A percentile compares a stretch with the other conserved stretches of the same genome.
Evolutionary conservation across 1,140 invertebrate species (phyloP).

Genomic region (Heliconius hermathena): DNA sequence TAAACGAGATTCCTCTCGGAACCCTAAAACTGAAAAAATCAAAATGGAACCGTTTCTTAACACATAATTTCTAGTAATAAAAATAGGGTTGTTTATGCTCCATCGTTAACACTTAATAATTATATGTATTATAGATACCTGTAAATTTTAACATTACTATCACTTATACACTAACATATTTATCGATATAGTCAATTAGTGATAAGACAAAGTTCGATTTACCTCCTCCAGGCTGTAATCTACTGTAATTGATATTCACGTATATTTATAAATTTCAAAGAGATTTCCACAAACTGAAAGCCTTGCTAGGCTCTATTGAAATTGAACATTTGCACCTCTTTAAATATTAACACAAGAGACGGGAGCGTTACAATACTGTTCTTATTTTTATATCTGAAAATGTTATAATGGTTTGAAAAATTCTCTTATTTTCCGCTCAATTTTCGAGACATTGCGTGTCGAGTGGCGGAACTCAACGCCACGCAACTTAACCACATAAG

Average conservation of each 20-base stretch:
- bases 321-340: not conserved
- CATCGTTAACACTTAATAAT: not conserved
- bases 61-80: too few relatives aligned
- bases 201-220: not conserved
- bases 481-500: too few relatives aligned
- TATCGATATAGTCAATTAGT: not conserved
- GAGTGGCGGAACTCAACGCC: too few relatives aligned
- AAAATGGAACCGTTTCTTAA: too few relatives aligned
- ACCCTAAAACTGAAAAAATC: too few relatives aligned
- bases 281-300: not conserved
- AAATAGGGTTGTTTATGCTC: too few relatives aligned
- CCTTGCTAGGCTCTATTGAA: not conserved
- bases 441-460: too few relatives aligned
- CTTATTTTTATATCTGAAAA: not conserved
- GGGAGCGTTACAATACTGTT: not conserved
- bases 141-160: not conserved
- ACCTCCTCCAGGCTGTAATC: slow-evolving; percentile 8
- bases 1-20: too few relatives aligned
- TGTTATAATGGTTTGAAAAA: not conserved
- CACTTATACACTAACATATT: not conserved
- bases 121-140: not conserved
- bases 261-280: slow-evolving; percentile 9
- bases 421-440: too few relatives aligned
- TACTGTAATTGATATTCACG: not conserved
- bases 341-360: not conserved